Percentiles rank a stretch among this genome's conserved stretches.
Conservation (phyloP, 2,888 invertebrate species). For the Thymelicus lineola region DNA sequence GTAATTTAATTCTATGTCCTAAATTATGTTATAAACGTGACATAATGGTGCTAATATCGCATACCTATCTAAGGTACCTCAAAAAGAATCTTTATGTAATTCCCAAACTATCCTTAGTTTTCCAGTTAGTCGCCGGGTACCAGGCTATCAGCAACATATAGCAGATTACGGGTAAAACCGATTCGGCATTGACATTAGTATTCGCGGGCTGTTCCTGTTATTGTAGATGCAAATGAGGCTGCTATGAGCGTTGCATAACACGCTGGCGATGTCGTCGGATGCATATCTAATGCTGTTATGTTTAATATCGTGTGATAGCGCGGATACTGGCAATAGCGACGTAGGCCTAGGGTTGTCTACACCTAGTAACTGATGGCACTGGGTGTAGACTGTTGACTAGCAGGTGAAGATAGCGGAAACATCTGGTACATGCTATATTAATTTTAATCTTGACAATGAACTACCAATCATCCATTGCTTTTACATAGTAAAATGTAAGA, state of each 20-base stretch:
- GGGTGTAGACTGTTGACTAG: too few species aligned
- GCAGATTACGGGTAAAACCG: constrained; percentile 1
- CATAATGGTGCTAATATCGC: too few species aligned
- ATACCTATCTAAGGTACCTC: too few species aligned
- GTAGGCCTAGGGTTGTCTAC: constrained; percentile 1
- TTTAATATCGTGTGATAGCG: constrained; percentile 17
- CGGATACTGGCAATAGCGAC: not conserved
- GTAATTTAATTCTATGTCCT: too few species aligned
- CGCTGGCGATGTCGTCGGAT: constrained; percentile 22
- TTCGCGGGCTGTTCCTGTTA: constrained; percentile 4
- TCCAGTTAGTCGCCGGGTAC: not conserved
- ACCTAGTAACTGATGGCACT: not conserved
- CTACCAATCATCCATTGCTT: too few species aligned
- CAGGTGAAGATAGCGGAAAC: too few species aligned
- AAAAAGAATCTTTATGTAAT: too few species aligned
- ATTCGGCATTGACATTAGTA: constrained; percentile 32
- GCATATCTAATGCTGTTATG: constrained; percentile 36
- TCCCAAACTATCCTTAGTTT: too few species aligned
- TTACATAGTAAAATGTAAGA: too few species aligned
- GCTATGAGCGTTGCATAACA: constrained; percentile 25
- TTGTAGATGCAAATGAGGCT: constrained; percentile 27
- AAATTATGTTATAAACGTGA: too few species aligned
- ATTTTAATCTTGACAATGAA: too few species aligned
- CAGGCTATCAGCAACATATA: not conserved
- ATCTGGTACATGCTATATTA: too few species aligned